Evolutionary conservation across 2,797 vertebrate species (phyloP).

Genomic region (Hypotaenidia philippensis): DNA sequence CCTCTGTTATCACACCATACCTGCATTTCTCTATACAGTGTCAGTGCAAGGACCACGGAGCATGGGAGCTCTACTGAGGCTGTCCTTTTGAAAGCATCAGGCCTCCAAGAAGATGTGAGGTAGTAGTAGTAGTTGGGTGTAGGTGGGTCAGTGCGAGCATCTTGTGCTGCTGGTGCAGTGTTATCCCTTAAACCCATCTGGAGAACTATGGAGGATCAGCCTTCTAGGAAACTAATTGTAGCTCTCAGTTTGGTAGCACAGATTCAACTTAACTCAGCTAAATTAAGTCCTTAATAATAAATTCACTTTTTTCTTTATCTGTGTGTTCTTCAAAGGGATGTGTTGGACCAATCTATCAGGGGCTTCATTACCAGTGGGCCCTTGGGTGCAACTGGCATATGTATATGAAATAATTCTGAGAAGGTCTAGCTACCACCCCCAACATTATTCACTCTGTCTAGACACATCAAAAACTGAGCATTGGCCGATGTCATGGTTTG

Average conservation of each 20-base stretch:
- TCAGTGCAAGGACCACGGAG: neutral
- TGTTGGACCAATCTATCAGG: neutral
- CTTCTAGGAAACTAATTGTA: neutral
- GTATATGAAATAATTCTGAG: slow-evolving; percentile 11
- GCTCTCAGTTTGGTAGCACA: neutral
- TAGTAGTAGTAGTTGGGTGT: accelerated
- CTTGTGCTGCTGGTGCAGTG: neutral
- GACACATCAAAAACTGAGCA: neutral
- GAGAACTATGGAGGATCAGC: neutral
- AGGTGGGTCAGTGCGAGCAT: neutral
- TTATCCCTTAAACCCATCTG: neutral
- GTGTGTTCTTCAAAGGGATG: slow-evolving; percentile 23
- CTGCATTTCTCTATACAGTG: neutral
- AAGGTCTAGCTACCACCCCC: neutral
- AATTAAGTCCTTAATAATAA: slow-evolving; percentile 57
- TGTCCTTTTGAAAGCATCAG: neutral
- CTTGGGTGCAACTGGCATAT: neutral
- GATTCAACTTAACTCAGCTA: neutral
- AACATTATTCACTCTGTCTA: neutral
- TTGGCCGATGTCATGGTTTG: neutral
- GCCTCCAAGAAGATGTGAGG: neutral
- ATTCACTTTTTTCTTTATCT: slow-evolving; percentile 57
- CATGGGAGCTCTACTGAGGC: neutral
- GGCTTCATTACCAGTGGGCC: neutral
- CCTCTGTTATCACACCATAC: neutral